phyloP scores from a whole-genome alignment of 2,888 invertebrate genomes.

The Acrobeloides nanus region DNA sequence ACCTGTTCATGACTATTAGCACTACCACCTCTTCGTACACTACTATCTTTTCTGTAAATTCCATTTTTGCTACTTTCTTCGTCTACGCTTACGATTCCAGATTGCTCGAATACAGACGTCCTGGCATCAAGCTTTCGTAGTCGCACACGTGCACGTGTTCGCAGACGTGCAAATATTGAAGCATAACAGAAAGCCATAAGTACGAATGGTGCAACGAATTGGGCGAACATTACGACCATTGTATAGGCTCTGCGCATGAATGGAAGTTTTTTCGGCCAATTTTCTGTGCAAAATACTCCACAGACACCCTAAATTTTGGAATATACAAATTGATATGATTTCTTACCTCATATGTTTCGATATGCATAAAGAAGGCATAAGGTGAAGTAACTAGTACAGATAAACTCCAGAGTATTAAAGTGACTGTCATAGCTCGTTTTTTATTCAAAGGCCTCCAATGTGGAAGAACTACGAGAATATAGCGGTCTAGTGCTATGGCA shows the following conservation, averaged over 20 bases:
- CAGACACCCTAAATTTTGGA: no score
- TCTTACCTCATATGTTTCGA: slow-evolving; percentile 33
- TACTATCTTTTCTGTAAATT: no score
- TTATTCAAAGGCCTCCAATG: slow-evolving; percentile 34
- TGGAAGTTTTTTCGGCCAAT: slow-evolving; percentile 85
- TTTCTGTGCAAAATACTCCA: slow-evolving; percentile 57
- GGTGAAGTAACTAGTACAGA: slow-evolving; percentile 73
- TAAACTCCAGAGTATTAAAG: slow-evolving; percentile 56
- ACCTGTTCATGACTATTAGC: no score
- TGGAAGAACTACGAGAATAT: slow-evolving; percentile 64
- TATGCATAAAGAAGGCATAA: slow-evolving; percentile 75
- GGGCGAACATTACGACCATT: slow-evolving; percentile 75
- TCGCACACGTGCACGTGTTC: slow-evolving; percentile 38
- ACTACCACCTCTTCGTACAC: no score
- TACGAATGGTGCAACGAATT: slow-evolving; percentile 85
- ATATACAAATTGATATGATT: slow-evolving; percentile 4
- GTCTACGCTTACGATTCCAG: no score
- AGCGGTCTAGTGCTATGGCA: slow-evolving; percentile 93
- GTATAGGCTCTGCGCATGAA: no score
- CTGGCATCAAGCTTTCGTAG: slow-evolving; percentile 44
- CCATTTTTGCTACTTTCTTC: no score
- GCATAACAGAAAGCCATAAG: slow-evolving; percentile 90
- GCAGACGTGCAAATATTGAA: slow-evolving; percentile 63
- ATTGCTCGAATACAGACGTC: no score
- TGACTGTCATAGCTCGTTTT: slow-evolving; percentile 24